Base-by-base conservation (phyloP, 2,113 vertebrate genomes). In the Illadopsis cleaveri region DNA sequence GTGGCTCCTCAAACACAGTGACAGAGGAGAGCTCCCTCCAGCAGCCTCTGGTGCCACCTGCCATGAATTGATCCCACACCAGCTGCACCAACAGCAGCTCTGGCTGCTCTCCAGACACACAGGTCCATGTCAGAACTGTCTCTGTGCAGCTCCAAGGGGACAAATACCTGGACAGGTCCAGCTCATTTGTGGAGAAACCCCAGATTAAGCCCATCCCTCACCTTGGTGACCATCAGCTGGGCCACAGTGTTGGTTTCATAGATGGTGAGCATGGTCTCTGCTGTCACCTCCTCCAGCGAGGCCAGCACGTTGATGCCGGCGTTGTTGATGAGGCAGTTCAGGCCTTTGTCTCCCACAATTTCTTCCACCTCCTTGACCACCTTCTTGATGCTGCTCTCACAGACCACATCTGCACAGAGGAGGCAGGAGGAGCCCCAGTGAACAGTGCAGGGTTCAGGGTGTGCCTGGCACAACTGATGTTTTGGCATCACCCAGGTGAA, bases 321-420 rank as follows among this genome's bases (percentile, higher is more conserved):
- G 2, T 98, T 98, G 97, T 98, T 98, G 50, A 98, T 97, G 68
- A 98, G 96, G 94, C 98, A 97, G 95, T 98, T 98, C 75, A 98
- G 95, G 9, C 98, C 98, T 48, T 88, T 94, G 14, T 93, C 93
- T 31, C 98, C 97, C 80, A 98, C 69, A 4, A 95, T 87, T 60
- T 96, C 92, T 61, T 94, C 96, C 87, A 98, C 98, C 84, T 97
- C 96, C 77, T 96, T 90, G 14, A 96, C 91, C 4, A 96, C 96
- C 86, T 97, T 93, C 95, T 98, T 98, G 47, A 98, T 97, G 95
- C 97, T 98, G 82, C n/a, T 89, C 82, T 96, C 96, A 22, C 94
- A 91, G 27, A 90, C 76, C 73, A 84, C 95, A 42, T 97, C 97
- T 97, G 90, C 86, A 70, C 23, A 30, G 48, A 37, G 62, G 20